Evolutionary conservation across 2,888 invertebrate genomes (phyloP), one percentile per base, ranked within the genome.

Genomic region (Eupithecia tripunctaria): DNA sequence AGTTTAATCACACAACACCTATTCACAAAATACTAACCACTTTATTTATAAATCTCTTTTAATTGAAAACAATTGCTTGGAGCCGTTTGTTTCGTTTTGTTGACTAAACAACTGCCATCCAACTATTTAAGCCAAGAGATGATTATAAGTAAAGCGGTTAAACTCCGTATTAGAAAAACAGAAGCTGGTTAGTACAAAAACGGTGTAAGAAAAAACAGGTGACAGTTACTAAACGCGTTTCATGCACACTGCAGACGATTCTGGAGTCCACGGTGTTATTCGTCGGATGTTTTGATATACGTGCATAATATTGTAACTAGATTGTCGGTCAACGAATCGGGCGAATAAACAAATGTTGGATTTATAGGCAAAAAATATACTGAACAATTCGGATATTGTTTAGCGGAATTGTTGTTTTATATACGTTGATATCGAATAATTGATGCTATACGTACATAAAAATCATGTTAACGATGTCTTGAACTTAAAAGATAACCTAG

Each of bases 281-380:
- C 65, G 71, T 68, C 77, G 76, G 79, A 81, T 78, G 79, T 76
- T 75, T 79, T 71, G 38, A 67, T 78, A 70, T 81, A 78, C 82
- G 83, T 84, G 84, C 83, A 77, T 74, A 81, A 85, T 84, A 84
- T 80, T 74, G 29, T 70, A 43, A 71, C 60, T 64, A n/a, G 67
- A 73, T 59, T 68, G 64, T 68, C 74, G 75, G 75, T 62, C 72
- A 69, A 72, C 73, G 63, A 74, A 73, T 75, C 73, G 76, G 72
- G 72, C 78, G 79, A 77, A 77, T 27, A 67, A 70, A 67, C 68
- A 73, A 71, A 68, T 51, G 21, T 8, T 18, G 7, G 2, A 29
- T 27, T 29, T 27, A 7, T 29, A 60, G 29, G 29, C 8, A 29
- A 29, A 29, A 27, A 29, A 29, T 60, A 51, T 27, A 60, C 29